Conservation (phyloP, 37 sponge, comb jelly and placozoan species). For the Bolinopsis microptera region DNA sequence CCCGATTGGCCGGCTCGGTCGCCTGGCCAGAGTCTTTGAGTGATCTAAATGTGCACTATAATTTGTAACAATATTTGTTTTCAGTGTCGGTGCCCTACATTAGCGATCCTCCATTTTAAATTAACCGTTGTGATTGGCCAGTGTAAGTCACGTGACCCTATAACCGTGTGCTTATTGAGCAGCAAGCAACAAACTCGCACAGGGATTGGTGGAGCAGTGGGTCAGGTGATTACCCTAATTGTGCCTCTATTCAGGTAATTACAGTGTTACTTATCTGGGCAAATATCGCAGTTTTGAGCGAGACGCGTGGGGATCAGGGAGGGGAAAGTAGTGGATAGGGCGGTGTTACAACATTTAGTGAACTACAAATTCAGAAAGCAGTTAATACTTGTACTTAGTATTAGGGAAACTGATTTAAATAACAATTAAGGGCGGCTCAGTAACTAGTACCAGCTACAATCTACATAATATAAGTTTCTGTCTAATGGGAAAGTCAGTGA, state of each 20-base stretch:
- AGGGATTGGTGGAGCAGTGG: background rate
- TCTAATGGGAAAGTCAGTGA: too few species aligned
- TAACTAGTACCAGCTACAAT: too few species aligned
- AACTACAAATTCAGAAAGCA: too few species aligned
- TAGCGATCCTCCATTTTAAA: constrained; percentile 7
- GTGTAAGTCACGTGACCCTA: background rate
- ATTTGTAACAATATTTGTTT: constrained; percentile 59
- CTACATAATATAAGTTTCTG: too few species aligned
- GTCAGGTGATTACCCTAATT: background rate
- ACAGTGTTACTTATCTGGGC: background rate
- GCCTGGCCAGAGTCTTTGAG: background rate
- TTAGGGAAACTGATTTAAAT: too few species aligned
- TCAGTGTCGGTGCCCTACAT: background rate
- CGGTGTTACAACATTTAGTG: too few species aligned
- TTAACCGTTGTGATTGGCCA: background rate
- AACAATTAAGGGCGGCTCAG: too few species aligned
- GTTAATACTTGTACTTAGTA: too few species aligned
- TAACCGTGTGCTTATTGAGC: background rate
- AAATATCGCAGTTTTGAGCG: background rate
- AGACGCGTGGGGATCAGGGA: background rate
- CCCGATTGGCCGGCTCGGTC: background rate
- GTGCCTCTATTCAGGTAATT: background rate
- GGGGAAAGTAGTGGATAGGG: background rate
- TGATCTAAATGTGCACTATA: constrained; percentile 42
- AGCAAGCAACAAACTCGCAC: background rate